Evolutionary conservation across 2,797 vertebrate species (phyloP).

Genomic region (Pseudomugil gertrudae): DNA sequence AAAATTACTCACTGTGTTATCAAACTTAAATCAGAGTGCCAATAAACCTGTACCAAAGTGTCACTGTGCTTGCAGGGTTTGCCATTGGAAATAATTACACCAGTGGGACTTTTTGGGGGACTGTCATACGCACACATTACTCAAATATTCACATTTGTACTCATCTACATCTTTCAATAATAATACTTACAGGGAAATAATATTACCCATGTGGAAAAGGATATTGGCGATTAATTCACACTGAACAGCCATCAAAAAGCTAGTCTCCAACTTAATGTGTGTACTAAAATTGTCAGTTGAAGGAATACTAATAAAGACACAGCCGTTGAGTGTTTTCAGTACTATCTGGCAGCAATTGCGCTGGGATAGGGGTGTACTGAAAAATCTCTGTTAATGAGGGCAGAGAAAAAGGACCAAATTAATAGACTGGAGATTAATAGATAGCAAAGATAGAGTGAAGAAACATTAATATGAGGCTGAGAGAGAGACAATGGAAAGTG

Average conservation of each 20-base stretch:
- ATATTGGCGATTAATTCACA: slow-evolving; percentile 41
- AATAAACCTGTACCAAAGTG: slow-evolving; percentile 39
- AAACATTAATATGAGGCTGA: slow-evolving; percentile 17
- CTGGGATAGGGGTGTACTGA: slow-evolving; percentile 17
- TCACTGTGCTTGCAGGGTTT: slow-evolving; percentile 34
- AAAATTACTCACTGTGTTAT: slow-evolving; percentile 56
- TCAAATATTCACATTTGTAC: slow-evolving; percentile 20
- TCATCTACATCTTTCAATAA: slow-evolving; percentile 28
- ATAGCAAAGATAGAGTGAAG: slow-evolving; percentile 10
- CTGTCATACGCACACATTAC: neutral
- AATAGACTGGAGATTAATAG: slow-evolving; percentile 24
- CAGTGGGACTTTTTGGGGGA: slow-evolving; percentile 19
- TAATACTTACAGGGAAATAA: slow-evolving; percentile 32
- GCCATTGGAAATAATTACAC: slow-evolving; percentile 38
- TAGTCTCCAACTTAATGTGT: slow-evolving; percentile 31
- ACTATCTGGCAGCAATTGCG: slow-evolving; percentile 11
- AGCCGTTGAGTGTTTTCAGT: neutral
- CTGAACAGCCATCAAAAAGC: slow-evolving; percentile 34
- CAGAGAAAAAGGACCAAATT: slow-evolving; percentile 31
- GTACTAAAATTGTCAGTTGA: slow-evolving; percentile 25
- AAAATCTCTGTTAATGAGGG: slow-evolving; percentile 22
- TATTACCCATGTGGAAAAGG: slow-evolving; percentile 24
- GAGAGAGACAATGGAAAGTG: slow-evolving; percentile 4
- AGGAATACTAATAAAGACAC: slow-evolving; percentile 12
- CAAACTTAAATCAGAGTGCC: slow-evolving; percentile 47